Percentiles rank a stretch among this genome's conserved stretches.
Evolutionary conservation across 2,888 invertebrate species (phyloP).

Genomic region (Erpobdella octoculata): DNA sequence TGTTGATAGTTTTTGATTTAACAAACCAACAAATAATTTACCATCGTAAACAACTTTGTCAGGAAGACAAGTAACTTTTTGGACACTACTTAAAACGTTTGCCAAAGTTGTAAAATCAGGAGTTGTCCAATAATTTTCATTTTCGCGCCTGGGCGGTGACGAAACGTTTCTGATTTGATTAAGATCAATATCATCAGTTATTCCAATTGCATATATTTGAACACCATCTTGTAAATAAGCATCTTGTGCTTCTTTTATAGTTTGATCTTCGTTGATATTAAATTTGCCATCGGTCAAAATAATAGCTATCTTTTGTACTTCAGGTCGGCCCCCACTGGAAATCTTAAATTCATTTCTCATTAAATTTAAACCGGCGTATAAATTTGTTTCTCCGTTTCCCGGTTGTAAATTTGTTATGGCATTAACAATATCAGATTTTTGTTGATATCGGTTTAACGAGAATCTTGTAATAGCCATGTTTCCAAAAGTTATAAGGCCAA

Average conservation of each 20-base stretch:
- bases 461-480: constrained; percentile 31
- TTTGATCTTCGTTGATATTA: constrained; percentile 41
- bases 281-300: constrained; percentile 46
- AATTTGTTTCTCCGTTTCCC: constrained; percentile 28
- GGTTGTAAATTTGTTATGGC: constrained; percentile 20
- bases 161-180: constrained; percentile 24
- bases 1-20: background rate
- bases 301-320: constrained; percentile 43
- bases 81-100: constrained; percentile 12
- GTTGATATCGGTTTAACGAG: constrained; percentile 22
- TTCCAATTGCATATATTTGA: constrained; percentile 21
- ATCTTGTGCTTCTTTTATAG: constrained; percentile 43
- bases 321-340: constrained; percentile 43
- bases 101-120: constrained; percentile 25
- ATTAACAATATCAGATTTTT: constrained; percentile 6
- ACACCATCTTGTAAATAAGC: constrained; percentile 23
- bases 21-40: constrained; percentile 2
- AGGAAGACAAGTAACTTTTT: constrained; percentile 26
- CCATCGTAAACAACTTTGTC: constrained; percentile 16
- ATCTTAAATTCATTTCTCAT: constrained; percentile 1
- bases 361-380: constrained; percentile 24
- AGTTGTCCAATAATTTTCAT: constrained; percentile 30
- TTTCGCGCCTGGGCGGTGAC: constrained; percentile 26
- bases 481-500: constrained; percentile 37
- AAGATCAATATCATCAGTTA: constrained; percentile 26